Evolutionary conservation across 2,113 vertebrate species (phyloP), one percentile per base, ranked within the genome.

Genomic region (Penelope pileata): DNA sequence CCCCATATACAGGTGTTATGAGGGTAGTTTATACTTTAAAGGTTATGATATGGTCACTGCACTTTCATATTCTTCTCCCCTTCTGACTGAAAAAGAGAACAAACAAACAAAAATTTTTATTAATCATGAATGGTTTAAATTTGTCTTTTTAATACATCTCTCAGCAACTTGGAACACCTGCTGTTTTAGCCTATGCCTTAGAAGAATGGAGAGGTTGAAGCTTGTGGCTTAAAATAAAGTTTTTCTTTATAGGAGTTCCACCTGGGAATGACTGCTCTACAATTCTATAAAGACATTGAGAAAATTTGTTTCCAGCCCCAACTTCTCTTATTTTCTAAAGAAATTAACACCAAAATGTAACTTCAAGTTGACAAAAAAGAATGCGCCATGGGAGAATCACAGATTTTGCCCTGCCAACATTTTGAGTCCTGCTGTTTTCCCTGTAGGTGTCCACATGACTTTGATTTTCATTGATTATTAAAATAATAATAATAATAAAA

Each of bases 401-500:
- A 93, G 92, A 97, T 94, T 76, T 70, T 36, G 24, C 62, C 34
- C 86, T 93, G 70, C 88, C 76, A 96, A 86, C 45, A 92, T 93
- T 81, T 76, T 93, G 91, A 88, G 77, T 92, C 94, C 87, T 94
- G 90, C 95, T 97, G 90, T 84, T 97, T 94, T 90, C 81, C 56
- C 94, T 83, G 56, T 94, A 86, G 89, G 95, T 97, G 88, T 94
- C 87, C 97, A 97, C 96, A 91, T 96, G 97, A 94, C 92, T 98
- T 97, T 97, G 94, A 96, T 98, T 98, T 97, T 93, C 92, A 90
- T 75, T 87, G 96, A 96, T 97, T 97, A 94, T 88, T 23, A 15
- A 51, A 51, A 50, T n/a, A n/a, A 34, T 34, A 36, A 30, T 6
- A 16, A 54, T 43, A 53, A 9, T 9, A 69, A 97, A 94, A 97